Evolutionary conservation across 2,797 vertebrate species (phyloP).

Genomic region (Halcyon badia): DNA sequence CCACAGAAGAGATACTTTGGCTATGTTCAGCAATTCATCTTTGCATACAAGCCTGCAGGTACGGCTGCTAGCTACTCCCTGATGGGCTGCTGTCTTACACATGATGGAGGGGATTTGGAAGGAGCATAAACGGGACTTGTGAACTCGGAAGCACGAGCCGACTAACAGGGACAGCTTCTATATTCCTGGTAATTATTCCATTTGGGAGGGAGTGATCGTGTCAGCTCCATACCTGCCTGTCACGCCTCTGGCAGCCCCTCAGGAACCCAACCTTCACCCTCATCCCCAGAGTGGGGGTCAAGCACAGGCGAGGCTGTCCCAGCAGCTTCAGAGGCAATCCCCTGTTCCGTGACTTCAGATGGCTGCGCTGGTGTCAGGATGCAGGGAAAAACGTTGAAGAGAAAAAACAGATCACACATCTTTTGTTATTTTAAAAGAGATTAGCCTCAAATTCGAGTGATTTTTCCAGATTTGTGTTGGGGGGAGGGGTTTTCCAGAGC

Average conservation of each 20-base stretch:
- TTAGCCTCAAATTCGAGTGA: background rate
- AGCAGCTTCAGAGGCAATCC: background rate
- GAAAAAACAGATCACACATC: rapidly evolving
- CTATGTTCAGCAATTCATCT: background rate
- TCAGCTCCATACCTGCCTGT: background rate
- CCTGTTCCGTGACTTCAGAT: rapidly evolving
- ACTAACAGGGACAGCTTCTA: background rate
- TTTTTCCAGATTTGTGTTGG: background rate
- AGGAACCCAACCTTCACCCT: rapidly evolving
- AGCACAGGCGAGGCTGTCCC: background rate
- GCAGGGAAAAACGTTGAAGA: background rate
- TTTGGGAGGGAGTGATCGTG: background rate
- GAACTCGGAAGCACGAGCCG: background rate
- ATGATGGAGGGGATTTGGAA: background rate
- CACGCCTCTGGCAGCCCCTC: background rate
- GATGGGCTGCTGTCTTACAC: background rate
- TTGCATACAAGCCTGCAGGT: background rate
- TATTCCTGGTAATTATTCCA: background rate
- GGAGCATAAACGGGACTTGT: background rate
- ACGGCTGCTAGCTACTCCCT: background rate
- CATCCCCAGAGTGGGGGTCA: background rate
- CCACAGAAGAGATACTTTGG: background rate
- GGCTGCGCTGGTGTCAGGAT: background rate
- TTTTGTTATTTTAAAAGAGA: background rate
- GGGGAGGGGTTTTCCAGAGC: background rate